These are phyloP conservation scores for Clavelina lepadiformis DNA, from an alignment of 23 tunicate species.

Conservation along the genomic window DNA sequence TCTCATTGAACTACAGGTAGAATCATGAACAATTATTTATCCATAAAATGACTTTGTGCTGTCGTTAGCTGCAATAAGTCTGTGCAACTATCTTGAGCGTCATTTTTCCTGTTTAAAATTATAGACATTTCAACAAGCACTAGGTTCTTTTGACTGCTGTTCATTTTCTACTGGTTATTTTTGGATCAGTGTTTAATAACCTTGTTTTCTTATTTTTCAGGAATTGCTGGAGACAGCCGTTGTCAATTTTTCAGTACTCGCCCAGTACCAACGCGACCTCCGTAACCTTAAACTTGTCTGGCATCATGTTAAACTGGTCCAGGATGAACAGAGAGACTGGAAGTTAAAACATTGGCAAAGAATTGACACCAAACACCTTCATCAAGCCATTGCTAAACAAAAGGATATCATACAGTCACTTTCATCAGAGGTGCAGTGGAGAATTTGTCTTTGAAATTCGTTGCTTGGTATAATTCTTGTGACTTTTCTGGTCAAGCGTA, in stretches of 20 bases:
- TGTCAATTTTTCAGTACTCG: constrained; percentile 69
- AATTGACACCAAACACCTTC: constrained; percentile 78
- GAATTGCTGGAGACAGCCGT: constrained; percentile 77
- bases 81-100: no score
- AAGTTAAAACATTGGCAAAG: constrained; percentile 90
- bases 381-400: constrained; percentile 58
- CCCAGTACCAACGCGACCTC: constrained; percentile 79
- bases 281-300: constrained; percentile 76
- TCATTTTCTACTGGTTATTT: no score
- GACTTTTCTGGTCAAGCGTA: no score
- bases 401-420: constrained; percentile 60
- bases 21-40: no score
- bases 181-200: background rate
- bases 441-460: no score
- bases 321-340: constrained; percentile 90
- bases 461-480: no score
- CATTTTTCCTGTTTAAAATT: no score
- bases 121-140: no score
- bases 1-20: constrained; percentile 81
- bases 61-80: no score
- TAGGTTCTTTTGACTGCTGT: no score
- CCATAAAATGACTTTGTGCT: no score
- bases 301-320: constrained; percentile 72
- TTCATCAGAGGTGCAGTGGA: constrained; percentile 66
- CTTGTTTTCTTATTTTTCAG: constrained; percentile 19